Conservation (phyloP, 2,888 invertebrate species). For the Neoitamus cyanurus region DNA sequence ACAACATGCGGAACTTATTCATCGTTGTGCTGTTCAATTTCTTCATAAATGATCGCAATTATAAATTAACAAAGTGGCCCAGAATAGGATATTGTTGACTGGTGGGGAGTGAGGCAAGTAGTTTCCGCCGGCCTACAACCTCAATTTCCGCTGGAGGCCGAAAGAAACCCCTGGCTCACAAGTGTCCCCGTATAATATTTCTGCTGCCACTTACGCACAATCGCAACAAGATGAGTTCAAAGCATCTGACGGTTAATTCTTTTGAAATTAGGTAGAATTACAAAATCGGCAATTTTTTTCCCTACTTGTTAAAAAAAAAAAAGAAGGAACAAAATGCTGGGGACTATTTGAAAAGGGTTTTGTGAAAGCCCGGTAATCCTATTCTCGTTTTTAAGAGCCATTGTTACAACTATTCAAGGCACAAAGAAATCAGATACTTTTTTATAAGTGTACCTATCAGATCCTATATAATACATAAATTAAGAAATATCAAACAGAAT, state of each 20-base stretch:
- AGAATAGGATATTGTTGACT: constrained; percentile 55
- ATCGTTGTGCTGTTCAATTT: too few relatives aligned
- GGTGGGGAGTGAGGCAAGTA: constrained; percentile 75
- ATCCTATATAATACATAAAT: background rate
- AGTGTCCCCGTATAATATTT: constrained; percentile 48
- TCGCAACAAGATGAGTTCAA: background rate
- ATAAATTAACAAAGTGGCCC: background rate
- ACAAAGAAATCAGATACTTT: constrained; percentile 5
- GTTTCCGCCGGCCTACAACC: constrained; percentile 95
- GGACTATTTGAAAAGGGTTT: background rate
- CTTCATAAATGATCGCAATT: background rate
- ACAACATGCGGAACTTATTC: too few relatives aligned
- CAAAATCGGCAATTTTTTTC: background rate
- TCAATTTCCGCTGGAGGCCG: constrained; percentile 86
- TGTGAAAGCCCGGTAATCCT: background rate
- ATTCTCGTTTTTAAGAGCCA: background rate
- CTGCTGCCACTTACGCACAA: background rate
- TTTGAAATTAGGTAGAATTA: background rate
- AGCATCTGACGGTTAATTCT: background rate
- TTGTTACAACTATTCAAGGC: background rate
- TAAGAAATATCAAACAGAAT: constrained; percentile 24
- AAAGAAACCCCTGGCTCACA: constrained; percentile 86
- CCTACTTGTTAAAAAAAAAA: background rate
- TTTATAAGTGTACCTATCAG: background rate
- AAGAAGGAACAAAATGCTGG: background rate